Evolutionary conservation across 2,113 vertebrate genomes (phyloP), one percentile per base, ranked within the genome.

Genomic region (Ictalurus punctatus): DNA sequence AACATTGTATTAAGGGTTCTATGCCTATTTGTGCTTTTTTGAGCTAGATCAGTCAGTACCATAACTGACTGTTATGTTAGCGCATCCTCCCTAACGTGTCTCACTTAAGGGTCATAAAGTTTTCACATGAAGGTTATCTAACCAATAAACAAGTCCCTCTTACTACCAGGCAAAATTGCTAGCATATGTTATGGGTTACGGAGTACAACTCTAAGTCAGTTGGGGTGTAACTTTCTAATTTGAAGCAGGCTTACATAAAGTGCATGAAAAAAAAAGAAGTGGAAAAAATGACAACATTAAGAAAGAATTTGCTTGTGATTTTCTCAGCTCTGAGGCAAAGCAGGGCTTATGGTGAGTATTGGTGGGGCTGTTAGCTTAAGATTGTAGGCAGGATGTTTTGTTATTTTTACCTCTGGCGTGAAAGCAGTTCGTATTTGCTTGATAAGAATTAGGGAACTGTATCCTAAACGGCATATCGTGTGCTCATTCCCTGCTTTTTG

Each of bases 231-330:
- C 67, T 85, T 61, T 56, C 80, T 87, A 65, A 85, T 78, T 90
- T 71, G 5, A 85, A 90, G 56, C 87, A 87, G 76, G n/a, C 71
- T 86, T 76, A 87, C 54, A 21, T 40, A 81, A 86, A 88, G 87
- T 23, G 80, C 87, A 84, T 54, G 63, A 71, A 34, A 12, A 48
- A 69, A 69, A 83, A 83, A 58, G 16, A 82, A 67, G 61, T 89
- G 91, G 90, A 92, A 89, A 90, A 30, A 80, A 88, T 92, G 86
- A 92, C 90, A 44, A 90, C 90, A 92, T 86, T 71, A 74, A 44
- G 90, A 90, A 92, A 90, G 91, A 88, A 92, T 92, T 90, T 90
- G 79, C 86, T 85, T 71, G 83, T 74, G 83, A 74, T 89, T 92
- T 88, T 90, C 88, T 74, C 59, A 79, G 65, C 86, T 86, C 78